These are phyloP conservation scores for Himalopsyche tibetana DNA, from an alignment of 2,888 invertebrate genomes.

Conservation along the genomic window DNA sequence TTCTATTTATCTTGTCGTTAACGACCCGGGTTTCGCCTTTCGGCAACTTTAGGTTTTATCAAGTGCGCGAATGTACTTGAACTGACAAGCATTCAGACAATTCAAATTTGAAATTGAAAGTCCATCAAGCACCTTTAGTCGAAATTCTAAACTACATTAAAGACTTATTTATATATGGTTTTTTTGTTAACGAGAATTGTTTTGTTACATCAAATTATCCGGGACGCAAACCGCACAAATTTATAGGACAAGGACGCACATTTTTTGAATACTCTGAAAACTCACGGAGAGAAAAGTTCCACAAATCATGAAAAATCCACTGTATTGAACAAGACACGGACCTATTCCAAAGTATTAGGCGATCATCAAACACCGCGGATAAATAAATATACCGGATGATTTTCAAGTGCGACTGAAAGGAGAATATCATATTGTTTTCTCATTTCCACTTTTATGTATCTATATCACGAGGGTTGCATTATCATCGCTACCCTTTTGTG, in stretches of 20 bases:
- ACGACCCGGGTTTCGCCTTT: too few relatives aligned
- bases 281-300: conserved; percentile 51
- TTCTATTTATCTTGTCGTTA: too few relatives aligned
- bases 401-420: conserved; percentile 25
- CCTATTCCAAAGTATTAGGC: conserved; percentile 63
- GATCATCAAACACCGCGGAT: conserved; percentile 50
- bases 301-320: conserved; percentile 57
- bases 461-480: conserved; percentile 62
- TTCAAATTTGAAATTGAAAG: too few relatives aligned
- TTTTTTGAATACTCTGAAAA: too few relatives aligned
- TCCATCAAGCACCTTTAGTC: too few relatives aligned
- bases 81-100: too few relatives aligned
- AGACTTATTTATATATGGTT: too few relatives aligned
- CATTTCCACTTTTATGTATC: conserved; percentile 51
- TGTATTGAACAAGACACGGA: conserved; percentile 64
- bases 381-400: background rate
- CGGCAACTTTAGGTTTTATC: too few relatives aligned
- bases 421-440: conserved; percentile 12
- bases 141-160: too few relatives aligned
- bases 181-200: too few relatives aligned
- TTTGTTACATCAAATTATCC: background rate
- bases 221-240: conserved; percentile 23
- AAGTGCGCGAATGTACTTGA: too few relatives aligned
- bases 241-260: too few relatives aligned
- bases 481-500: conserved; percentile 43